Evolutionary conservation across 1,140 invertebrate species (phyloP), one percentile per base, ranked within the genome.

Genomic region (Brachionus plicatilis): DNA sequence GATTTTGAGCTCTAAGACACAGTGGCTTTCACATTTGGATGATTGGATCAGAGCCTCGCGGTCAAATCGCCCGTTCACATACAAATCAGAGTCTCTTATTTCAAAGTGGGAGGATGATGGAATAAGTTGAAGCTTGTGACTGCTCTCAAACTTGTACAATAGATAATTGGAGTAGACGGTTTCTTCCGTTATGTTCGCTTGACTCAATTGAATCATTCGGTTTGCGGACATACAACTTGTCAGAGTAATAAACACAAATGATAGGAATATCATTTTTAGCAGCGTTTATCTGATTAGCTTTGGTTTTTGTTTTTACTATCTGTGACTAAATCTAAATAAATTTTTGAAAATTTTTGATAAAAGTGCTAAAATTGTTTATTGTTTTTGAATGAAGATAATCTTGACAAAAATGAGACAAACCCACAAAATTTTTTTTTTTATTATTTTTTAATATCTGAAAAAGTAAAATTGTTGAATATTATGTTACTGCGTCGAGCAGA

Each of bases 191-290:
- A 76, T 27, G 27, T 29, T 11, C 41, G 53, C 20, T 50, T 76
- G 43, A 76, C 53, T n/a, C 72, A 76, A 76, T 76, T 53, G 72
- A 50, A 76, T 50, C 2, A 76, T 76, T 50, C 47, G 41, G 29
- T 76, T 76, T n/a, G n/a, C 41, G 9, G n/a, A 20, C 17, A 72
- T 41, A 14, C 5, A 20, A 20, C 41, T 72, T 41, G 43, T 72
- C 24, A 72, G 17, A n/a, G 37, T 43, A 41, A 72, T 41, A 17
- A 43, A 41, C 9, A 43, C 17, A 41, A 72, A 72, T 72, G 68
- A 72, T 72, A 72, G 12, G 9, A 43, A 24, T 72, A 72, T 72
- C 68, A 72, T 72, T 72, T 72, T 72, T 41, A 8, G 43, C 17
- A 8, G 9, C 33, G 5, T 72, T 43, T 43, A 72, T 43, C 3